These are phyloP conservation scores for Esox niger DNA, from an alignment of 2,113 vertebrate species.

Conservation along the genomic window DNA sequence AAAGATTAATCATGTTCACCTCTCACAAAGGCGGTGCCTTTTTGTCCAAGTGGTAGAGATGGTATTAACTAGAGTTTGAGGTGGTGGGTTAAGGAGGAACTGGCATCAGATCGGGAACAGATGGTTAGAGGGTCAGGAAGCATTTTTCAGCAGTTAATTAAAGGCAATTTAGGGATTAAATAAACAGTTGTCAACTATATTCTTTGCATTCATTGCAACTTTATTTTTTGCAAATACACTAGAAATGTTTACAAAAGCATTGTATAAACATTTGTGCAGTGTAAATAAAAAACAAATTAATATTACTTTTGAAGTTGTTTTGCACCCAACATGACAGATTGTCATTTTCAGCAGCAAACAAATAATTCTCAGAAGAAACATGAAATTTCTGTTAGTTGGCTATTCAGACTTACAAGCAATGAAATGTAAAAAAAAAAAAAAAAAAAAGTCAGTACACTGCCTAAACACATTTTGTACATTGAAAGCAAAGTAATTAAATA, in stretches of 20 bases:
- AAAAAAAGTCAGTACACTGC: constrained; percentile 23
- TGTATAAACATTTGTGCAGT: constrained; percentile 80
- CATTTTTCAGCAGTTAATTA: neutral
- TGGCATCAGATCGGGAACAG: too few relatives aligned
- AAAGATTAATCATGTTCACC: too few relatives aligned
- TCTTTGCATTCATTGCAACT: constrained; percentile 58
- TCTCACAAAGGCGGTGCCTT: too few relatives aligned
- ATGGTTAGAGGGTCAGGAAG: too few relatives aligned
- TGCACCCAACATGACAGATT: constrained; percentile 77
- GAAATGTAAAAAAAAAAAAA: neutral
- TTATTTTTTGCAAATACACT: constrained; percentile 80
- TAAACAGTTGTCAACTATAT: neutral
- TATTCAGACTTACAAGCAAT: constrained; percentile 26
- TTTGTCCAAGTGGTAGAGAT: too few relatives aligned
- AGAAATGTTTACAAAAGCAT: constrained; percentile 82
- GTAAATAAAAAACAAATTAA: constrained; percentile 72
- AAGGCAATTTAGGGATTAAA: constrained; percentile 14
- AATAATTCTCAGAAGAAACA: constrained; percentile 50
- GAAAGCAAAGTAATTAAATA: constrained; percentile 27
- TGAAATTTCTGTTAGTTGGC: constrained; percentile 56
- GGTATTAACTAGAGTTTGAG: too few relatives aligned
- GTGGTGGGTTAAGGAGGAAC: too few relatives aligned
- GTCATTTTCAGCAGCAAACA: constrained; percentile 77
- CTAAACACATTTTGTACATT: constrained; percentile 23
- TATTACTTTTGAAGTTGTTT: constrained; percentile 68